These are phyloP conservation scores for Myioborus miniatus DNA, from an alignment of 2,797 vertebrate genomes.

Conservation along the genomic window DNA sequence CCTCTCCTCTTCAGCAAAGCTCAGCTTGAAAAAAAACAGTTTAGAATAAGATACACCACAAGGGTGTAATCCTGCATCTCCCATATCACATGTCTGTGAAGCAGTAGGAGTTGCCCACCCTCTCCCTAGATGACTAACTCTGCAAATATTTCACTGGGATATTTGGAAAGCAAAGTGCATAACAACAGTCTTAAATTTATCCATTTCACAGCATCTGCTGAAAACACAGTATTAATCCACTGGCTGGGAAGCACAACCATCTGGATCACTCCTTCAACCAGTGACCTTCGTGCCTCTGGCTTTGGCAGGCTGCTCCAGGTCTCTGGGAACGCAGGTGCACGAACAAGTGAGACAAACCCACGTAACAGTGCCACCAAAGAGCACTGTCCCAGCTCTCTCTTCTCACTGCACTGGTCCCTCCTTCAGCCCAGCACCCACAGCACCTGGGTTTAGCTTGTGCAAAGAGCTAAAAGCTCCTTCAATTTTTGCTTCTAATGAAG, in stretches of 20 bases:
- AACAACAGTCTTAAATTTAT: neutral
- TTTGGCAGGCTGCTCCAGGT: neutral
- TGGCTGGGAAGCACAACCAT: neutral
- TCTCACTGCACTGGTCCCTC: neutral
- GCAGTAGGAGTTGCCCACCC: neutral
- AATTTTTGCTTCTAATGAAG: neutral
- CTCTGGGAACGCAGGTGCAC: neutral
- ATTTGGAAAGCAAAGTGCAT: neutral
- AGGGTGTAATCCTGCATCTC: neutral
- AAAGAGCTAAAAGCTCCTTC: neutral
- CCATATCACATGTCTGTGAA: neutral
- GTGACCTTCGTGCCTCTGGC: neutral
- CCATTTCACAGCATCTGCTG: neutral
- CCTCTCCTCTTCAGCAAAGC: neutral
- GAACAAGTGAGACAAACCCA: neutral
- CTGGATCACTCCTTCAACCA: neutral
- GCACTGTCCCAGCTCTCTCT: neutral
- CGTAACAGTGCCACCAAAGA: neutral
- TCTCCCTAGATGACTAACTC: conserved; percentile 15
- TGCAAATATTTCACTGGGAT: neutral
- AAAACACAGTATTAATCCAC: neutral
- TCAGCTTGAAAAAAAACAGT: neutral
- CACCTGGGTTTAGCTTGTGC: fast-evolving
- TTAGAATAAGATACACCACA: neutral
- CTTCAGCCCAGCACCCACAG: fast-evolving